Percentiles rank a stretch among this genome's conserved stretches.
Conservation (phyloP, 1,140 invertebrate species). For the Hestina assimilis region DNA sequence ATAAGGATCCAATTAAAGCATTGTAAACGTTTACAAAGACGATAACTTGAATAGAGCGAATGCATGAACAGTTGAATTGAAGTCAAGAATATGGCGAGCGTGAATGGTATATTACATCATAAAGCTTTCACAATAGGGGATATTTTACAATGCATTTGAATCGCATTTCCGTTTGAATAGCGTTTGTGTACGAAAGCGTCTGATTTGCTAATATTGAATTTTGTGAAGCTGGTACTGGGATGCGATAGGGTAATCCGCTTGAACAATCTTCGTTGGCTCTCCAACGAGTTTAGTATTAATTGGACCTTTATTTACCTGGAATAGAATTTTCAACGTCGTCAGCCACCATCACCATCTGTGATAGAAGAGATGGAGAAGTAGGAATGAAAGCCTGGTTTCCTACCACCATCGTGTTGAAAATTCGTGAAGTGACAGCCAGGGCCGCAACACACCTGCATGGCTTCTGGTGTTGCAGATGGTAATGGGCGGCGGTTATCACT, state of each 20-base stretch:
- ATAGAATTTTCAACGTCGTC: neutral
- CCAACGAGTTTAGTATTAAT: neutral
- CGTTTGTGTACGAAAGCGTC: conserved; percentile 13
- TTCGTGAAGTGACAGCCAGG: no score
- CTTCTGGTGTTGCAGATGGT: no score
- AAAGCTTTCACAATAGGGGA: conserved; percentile 5
- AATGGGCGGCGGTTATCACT: no score
- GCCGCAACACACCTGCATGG: no score
- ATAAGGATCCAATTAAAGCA: neutral
- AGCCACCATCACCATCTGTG: neutral
- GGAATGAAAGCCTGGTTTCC: no score
- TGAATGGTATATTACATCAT: conserved; percentile 7
- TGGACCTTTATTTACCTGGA: no score
- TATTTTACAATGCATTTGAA: neutral
- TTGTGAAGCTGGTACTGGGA: neutral
- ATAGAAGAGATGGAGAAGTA: no score
- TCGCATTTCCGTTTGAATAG: conserved; percentile 10
- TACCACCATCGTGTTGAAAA: no score
- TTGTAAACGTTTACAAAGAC: conserved; percentile 2
- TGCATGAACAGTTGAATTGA: neutral
- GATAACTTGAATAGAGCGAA: neutral
- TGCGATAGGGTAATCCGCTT: no score
- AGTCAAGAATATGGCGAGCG: neutral
- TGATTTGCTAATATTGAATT: conserved; percentile 11
- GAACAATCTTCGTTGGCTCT: neutral